Percentiles rank a stretch among this genome's conserved stretches.
phyloP scores from a whole-genome alignment of 2,888 invertebrate species.

The Leptura quadrifasciata region DNA sequence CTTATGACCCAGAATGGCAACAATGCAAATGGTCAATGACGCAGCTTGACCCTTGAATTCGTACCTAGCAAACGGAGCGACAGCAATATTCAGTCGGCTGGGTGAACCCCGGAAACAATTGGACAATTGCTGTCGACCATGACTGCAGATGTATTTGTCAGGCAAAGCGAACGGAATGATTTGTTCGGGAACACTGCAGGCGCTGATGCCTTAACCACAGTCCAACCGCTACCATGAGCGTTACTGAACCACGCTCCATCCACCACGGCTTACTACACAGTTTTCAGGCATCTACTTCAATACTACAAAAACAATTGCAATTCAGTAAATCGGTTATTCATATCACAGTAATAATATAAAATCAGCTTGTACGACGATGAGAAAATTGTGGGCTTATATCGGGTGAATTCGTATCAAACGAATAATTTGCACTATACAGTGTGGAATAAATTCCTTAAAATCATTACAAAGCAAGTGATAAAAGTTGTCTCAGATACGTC shows the following conservation, averaged over 20 bases:
- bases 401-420: no score
- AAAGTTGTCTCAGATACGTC: no score
- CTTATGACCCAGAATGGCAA: conserved; percentile 38
- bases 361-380: neutral
- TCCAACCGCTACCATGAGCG: conserved; percentile 44
- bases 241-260: neutral
- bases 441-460: no score
- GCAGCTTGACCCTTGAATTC: conserved; percentile 7
- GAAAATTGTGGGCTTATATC: neutral
- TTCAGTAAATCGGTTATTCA: neutral
- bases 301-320: neutral
- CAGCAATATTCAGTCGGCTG: neutral
- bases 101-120: conserved; percentile 63
- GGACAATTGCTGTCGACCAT: conserved; percentile 62
- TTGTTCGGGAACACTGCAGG: conserved; percentile 61
- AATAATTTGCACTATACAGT: no score
- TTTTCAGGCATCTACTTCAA: neutral
- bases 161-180: conserved; percentile 58
- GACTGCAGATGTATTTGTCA: conserved; percentile 68
- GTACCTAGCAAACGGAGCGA: conserved; percentile 43
- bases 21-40: conserved; percentile 47
- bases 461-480: no score
- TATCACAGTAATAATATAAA: neutral
- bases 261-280: neutral
- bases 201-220: conserved; percentile 63